Percentiles rank a stretch among this genome's conserved stretches.
phyloP scores from a whole-genome alignment of 2,888 invertebrate genomes.

The Hirtodrosophila confusa region DNA sequence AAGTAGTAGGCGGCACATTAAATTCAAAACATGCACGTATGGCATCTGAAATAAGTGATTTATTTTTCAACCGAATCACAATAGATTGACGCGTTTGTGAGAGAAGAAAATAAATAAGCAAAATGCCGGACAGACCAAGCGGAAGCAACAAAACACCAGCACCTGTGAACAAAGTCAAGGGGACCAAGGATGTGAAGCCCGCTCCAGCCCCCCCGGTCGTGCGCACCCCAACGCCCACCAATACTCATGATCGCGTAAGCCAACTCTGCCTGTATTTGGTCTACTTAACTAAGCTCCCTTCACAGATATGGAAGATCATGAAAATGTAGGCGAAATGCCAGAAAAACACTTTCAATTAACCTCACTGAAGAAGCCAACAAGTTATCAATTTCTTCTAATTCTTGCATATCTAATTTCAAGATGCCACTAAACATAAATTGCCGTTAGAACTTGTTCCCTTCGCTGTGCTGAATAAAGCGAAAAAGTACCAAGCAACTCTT shows the following conservation, averaged over 20 bases:
- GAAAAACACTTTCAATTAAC: too few species aligned
- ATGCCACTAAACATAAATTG: constrained; percentile 35
- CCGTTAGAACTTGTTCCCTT: constrained; percentile 15
- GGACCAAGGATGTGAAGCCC: constrained; percentile 6
- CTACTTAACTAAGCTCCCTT: background rate
- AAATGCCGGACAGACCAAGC: constrained; percentile 51
- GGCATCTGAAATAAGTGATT: constrained; percentile 2
- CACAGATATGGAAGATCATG: constrained; percentile 69
- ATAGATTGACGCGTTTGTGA: constrained; percentile 1
- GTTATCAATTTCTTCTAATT: too few species aligned
- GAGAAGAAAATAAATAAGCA: constrained; percentile 16
- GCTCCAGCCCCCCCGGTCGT: constrained; percentile 1
- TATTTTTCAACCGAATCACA: constrained; percentile 6
- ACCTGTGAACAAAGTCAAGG: constrained; percentile 5
- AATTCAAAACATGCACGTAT: constrained; percentile 45
- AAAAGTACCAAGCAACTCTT: constrained; percentile 62
- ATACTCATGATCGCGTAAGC: constrained; percentile 59
- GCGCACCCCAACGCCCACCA: constrained; percentile 16
- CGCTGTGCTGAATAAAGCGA: constrained; percentile 67
- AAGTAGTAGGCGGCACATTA: constrained; percentile 53
- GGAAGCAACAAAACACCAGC: constrained; percentile 1
- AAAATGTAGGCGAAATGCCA: constrained; percentile 48
- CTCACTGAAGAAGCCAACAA: too few species aligned
- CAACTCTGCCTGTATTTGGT: too few species aligned
- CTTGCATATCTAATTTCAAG: background rate